A percentile compares a stretch with the other conserved stretches of the same genome.
These are phyloP conservation scores for Petrolisthes manimaculis DNA, from an alignment of 2,888 invertebrate genomes.

Conservation along the genomic window DNA sequence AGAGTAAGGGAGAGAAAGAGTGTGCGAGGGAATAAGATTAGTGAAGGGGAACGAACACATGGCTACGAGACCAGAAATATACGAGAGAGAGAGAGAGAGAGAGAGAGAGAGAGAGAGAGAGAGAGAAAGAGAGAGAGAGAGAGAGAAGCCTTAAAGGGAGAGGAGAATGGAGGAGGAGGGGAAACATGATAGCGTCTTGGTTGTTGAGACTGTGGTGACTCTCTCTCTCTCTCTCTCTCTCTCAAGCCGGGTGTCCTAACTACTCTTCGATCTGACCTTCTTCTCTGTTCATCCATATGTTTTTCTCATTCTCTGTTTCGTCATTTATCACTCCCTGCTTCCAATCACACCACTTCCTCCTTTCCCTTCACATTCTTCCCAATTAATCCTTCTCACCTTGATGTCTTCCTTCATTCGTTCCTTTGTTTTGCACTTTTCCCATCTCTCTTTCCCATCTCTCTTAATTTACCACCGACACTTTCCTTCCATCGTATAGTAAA, in stretches of 20 bases:
- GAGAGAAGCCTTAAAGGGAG: too few relatives aligned
- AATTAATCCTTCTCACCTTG: background rate
- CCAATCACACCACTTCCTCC: background rate
- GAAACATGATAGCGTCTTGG: background rate
- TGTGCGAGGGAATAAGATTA: too few relatives aligned
- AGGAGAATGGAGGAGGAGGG: too few relatives aligned
- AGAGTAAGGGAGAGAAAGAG: too few relatives aligned
- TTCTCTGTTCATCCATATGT: constrained; percentile 11
- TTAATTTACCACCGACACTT: too few relatives aligned
- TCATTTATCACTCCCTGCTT: background rate
- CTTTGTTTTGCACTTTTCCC: background rate
- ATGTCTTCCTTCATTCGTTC: background rate
- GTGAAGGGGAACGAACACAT: too few relatives aligned
- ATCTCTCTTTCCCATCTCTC: background rate
- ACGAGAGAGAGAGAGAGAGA: too few relatives aligned
- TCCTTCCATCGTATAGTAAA: too few relatives aligned
- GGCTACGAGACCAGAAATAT: too few relatives aligned
- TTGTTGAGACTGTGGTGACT: background rate
- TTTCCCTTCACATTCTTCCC: background rate
- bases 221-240: constrained; percentile 21
- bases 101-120: too few relatives aligned
- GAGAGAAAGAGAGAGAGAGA: too few relatives aligned
- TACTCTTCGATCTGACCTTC: constrained; percentile 3
- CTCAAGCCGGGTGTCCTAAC: background rate
- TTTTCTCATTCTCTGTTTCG: background rate